Evolutionary conservation across 2,113 vertebrate species (phyloP), one percentile per base, ranked within the genome.

Genomic region (Toxostoma redivivum): DNA sequence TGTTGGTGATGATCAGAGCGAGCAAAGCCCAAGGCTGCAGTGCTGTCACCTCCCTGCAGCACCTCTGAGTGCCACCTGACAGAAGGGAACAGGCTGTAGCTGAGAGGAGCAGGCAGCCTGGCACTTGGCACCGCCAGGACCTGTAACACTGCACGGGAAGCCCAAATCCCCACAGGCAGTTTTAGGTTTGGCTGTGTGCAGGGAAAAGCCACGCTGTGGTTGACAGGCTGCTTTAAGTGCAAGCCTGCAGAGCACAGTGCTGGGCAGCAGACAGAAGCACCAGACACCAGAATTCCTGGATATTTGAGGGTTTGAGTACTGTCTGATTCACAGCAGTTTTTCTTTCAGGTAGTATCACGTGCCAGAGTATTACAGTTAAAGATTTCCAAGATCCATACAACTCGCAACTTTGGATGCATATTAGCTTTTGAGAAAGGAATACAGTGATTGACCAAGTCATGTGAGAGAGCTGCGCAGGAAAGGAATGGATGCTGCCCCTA

Each of bases 301-400:
- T 60, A 20, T 44, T 18, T 62, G 62, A 54, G n/a, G 11, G 9
- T 28, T 64, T 65, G 27, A 35, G 50, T 47, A 24, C 51, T 18
- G 4, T 27, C n/a, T 44, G 50, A 31, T 60, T 56, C 31, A 48
- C 67, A 38, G 38, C 18, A 56, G 25, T 15, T 48, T 70, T 81
- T 24, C 30, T 73, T 72, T 79, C 35, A 37, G 25, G 16, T 35
- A 23, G 15, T 35, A 54, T n/a, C 17, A 40, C 0, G 0, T 56
- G 58, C 35, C 24, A 44, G 40, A 64, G 48, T 16, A 38, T 16
- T 47, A 35, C 48, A 56, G 50, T 25, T 38, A 57, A 56, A 66
- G 18, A 35, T 58, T 44, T 65, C n/a, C 37, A 45, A 81, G 50
- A n/a, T 81, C 35, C 44, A 18, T 19, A 8, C 17, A 85, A 22